These are phyloP conservation scores for Hydriomena furcata DNA, from an alignment of 2,888 invertebrate genomes.

Conservation along the genomic window DNA sequence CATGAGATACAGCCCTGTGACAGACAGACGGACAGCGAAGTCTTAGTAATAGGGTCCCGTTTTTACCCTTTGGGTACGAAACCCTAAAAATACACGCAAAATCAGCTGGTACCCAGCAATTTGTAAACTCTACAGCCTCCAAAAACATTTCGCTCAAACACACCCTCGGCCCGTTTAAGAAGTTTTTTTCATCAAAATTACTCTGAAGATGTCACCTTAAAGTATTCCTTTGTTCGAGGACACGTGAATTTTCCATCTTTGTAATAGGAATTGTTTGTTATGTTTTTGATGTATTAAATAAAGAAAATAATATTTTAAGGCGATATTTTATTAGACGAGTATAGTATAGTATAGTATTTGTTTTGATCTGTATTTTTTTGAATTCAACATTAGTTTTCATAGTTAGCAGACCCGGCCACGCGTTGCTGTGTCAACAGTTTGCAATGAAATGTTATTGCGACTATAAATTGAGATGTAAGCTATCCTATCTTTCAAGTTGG, in stretches of 20 bases:
- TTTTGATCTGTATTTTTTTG: too few species aligned
- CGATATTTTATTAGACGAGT: not conserved
- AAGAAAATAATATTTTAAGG: conserved; percentile 5
- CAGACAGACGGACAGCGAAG: too few species aligned
- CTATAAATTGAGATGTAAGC: too few species aligned
- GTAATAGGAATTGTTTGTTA: conserved; percentile 27
- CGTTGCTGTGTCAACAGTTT: too few species aligned
- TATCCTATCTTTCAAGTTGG: too few species aligned
- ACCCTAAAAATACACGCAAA: conserved; percentile 15
- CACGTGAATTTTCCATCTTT: conserved; percentile 21
- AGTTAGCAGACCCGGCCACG: too few species aligned
- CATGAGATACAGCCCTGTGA: too few species aligned
- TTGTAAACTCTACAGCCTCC: conserved; percentile 16
- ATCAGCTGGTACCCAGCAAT: conserved; percentile 18
- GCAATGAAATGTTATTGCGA: too few species aligned
- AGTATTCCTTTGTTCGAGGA: conserved; percentile 30
- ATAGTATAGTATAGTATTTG: too few species aligned
- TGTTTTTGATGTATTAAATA: conserved; percentile 27
- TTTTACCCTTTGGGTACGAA: too few species aligned
- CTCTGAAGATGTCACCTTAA: conserved; percentile 34
- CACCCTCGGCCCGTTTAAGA: conserved; percentile 22
- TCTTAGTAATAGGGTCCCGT: too few species aligned
- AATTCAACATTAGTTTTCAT: too few species aligned
- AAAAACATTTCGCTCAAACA: conserved; percentile 11
- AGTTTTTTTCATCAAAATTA: conserved; percentile 40